Evolutionary conservation across 1,140 invertebrate species (phyloP), one percentile per base, ranked within the genome.

Genomic region (Tyrophagus putrescentiae): DNA sequence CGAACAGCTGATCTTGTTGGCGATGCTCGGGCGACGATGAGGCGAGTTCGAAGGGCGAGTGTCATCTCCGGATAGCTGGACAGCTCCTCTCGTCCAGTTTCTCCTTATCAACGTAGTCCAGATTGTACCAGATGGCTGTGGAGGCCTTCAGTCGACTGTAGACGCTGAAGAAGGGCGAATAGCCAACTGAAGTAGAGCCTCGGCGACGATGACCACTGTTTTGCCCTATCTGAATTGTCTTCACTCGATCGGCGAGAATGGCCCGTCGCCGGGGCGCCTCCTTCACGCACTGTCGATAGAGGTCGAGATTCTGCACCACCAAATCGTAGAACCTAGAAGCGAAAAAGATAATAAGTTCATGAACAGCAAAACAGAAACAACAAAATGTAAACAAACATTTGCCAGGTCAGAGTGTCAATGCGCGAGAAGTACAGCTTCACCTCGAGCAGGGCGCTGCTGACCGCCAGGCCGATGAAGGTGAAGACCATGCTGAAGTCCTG

Each of bases 291-390:
- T 29, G 45, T 9, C 31, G 7, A 21, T 18, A 48, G 7, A 48
- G 23, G 45, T 48, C 45, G 7, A 18, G 13, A 21, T 48, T 48
- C 7, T 29, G 21, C 18, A 48, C 45, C 7, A 48, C 45, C 9
- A 48, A 21, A 48, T 48, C 45, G 18, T 48, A 48, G 45, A 48
- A n/a, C n/a, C n/a, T n/a, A n/a, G n/a, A n/a, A n/a, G n/a, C n/a
- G n/a, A n/a, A n/a, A n/a, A n/a, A n/a, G n/a, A n/a, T n/a, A n/a
- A n/a, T n/a, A n/a, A n/a, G n/a, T n/a, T n/a, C n/a, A n/a, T n/a
- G n/a, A n/a, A n/a, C n/a, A n/a, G n/a, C n/a, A n/a, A n/a, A n/a
- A n/a, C n/a, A n/a, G n/a, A n/a, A n/a, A n/a, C n/a, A n/a, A n/a
- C n/a, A n/a, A n/a, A n/a, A n/a, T n/a, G n/a, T n/a, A n/a, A n/a